Evolutionary conservation across 2,113 vertebrate genomes (phyloP), one percentile per base, ranked within the genome.

Genomic region (Lepus americanus): DNA sequence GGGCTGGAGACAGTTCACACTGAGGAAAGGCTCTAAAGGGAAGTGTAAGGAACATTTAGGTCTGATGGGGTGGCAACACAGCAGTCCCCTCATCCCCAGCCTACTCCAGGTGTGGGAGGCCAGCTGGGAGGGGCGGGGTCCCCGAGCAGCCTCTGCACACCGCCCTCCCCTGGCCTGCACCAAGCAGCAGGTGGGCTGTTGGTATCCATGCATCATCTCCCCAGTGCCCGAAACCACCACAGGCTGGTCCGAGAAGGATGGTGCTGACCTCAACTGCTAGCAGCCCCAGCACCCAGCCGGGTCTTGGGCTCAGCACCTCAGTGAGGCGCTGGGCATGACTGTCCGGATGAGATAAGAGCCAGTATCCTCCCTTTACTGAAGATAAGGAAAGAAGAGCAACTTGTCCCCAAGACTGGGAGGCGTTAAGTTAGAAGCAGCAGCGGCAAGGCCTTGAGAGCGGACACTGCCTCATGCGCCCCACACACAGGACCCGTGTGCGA

Each of bases 1-100:
- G 93, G 96, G 97, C 97, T 97, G 97, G 77, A 98, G 97, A 83
- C 97, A 98, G 89, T 97, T 97, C 97, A 98, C 39, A 36, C 9
- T 17, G 2, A 33, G 66, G 16, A 80, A 92, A 72, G 69, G 53
- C 5, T 9, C 84, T 33, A 59, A 33, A 63, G 66, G n/a, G n/a
- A n/a, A n/a, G 27, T 55, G 64, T 83, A 77, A 29, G 1, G 44
- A 74, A 85, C 72, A 90, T 76, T 64, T 33, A 61, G 2, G 16
- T 82, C 53, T 33, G 73, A 29, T 33, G 69, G 39, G 78, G 67
- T 33, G 74, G 51, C 88, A 73, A 92, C 51, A 87, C 83, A 74
- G 92, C 87, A 69, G 72, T 51, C 72, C 55, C 64, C 69, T 90
- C 90, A 80, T 53, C 72, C 55, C 72, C 39, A 4, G 90, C 76